These are phyloP conservation scores for Battus philenor DNA, from an alignment of 1,140 invertebrate species.

Conservation along the genomic window DNA sequence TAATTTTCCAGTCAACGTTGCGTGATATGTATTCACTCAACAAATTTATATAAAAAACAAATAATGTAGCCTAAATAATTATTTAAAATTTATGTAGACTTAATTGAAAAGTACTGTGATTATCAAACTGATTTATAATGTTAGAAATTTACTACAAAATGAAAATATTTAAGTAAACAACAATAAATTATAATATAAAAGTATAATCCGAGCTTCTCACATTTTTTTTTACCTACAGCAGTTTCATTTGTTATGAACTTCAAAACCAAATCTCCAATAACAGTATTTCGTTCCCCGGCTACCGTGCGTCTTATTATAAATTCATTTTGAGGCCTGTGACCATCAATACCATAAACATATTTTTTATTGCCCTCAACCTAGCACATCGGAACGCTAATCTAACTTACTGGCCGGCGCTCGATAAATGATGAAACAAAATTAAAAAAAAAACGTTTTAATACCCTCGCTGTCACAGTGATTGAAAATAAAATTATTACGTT, in stretches of 20 bases:
- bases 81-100: too few species aligned
- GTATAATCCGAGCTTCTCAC: background rate
- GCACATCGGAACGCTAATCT: constrained; percentile 5
- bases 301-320: constrained; percentile 12
- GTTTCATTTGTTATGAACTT: background rate
- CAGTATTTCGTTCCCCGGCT: constrained; percentile 3
- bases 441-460: background rate
- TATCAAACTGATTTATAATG: too few species aligned
- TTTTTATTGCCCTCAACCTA: constrained; percentile 9
- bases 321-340: constrained; percentile 11
- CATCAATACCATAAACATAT: constrained; percentile 14
- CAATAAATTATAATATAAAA: too few species aligned
- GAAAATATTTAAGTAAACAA: too few species aligned
- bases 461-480: too few species aligned
- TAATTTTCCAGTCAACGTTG: too few species aligned
- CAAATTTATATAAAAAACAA: too few species aligned
- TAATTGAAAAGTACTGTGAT: too few species aligned
- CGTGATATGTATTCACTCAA: too few species aligned
- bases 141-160: too few species aligned
- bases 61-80: too few species aligned
- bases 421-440: constrained; percentile 10
- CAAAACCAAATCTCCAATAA: constrained; percentile 3
- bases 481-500: too few species aligned
- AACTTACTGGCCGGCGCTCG: background rate
- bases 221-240: background rate